Percentiles rank a stretch among this genome's conserved stretches.
Conservation (phyloP, 2,797 vertebrate species). For the Sphenodon punctatus region DNA sequence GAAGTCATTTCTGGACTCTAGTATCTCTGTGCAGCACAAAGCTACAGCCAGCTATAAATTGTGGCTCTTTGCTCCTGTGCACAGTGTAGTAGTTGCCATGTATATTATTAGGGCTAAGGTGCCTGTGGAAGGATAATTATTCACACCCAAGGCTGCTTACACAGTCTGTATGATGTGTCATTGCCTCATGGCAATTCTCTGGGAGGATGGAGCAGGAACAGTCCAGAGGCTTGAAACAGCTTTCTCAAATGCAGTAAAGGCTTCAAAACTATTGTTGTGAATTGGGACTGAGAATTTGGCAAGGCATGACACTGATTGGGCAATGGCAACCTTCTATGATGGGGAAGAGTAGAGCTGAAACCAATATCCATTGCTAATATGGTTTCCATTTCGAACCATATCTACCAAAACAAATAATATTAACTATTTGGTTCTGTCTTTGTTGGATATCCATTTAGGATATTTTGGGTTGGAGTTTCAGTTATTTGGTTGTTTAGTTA, state of each 20-base stretch:
- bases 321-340: too few relatives aligned
- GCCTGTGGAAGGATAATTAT: neutral
- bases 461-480: too few relatives aligned
- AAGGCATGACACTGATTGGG: too few relatives aligned
- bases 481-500: too few relatives aligned
- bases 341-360: too few relatives aligned
- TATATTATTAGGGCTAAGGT: neutral
- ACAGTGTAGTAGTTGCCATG: neutral
- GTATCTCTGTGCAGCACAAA: neutral
- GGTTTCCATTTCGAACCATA: too few relatives aligned
- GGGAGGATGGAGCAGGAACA: neutral
- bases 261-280: neutral
- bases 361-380: too few relatives aligned
- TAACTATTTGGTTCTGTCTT: too few relatives aligned
- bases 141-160: neutral
- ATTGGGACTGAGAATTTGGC: neutral
- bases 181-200: neutral
- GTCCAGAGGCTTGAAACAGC: neutral
- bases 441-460: too few relatives aligned
- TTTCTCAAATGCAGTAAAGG: neutral
- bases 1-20: neutral
- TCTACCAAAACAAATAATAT: too few relatives aligned
- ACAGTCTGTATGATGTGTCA: neutral
- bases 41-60: neutral
- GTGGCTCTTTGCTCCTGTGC: neutral